Evolutionary conservation across 2,888 invertebrate species (phyloP).

Genomic region (Stenchaetothrips biformis): DNA sequence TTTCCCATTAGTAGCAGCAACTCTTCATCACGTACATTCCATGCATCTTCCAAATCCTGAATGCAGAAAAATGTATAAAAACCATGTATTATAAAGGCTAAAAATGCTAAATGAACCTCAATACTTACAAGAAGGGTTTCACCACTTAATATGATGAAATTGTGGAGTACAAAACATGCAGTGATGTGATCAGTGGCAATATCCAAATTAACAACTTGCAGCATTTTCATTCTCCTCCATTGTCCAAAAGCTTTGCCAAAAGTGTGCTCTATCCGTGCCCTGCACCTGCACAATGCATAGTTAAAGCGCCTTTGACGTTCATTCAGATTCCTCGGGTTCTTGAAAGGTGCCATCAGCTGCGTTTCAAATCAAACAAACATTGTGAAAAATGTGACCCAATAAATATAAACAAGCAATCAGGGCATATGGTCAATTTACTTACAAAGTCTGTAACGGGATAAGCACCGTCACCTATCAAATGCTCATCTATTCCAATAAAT

Average conservation of each 20-base stretch:
- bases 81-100: too few species aligned
- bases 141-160: background rate
- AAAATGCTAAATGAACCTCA: too few species aligned
- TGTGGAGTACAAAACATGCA: background rate
- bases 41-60: too few species aligned
- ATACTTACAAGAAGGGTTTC: background rate
- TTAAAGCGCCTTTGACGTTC: background rate
- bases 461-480: too few species aligned
- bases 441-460: background rate
- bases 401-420: too few species aligned
- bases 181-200: background rate
- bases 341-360: background rate
- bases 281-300: background rate
- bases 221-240: background rate
- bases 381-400: background rate
- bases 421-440: too few species aligned
- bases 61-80: too few species aligned
- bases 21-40: too few species aligned
- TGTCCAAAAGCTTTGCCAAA: constrained; percentile 3
- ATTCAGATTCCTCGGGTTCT: background rate
- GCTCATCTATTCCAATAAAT: background rate
- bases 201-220: background rate
- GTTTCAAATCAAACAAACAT: background rate
- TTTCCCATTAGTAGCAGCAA: too few species aligned
- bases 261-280: background rate